Conservation (phyloP, 2,113 vertebrate species). For the Azemiops feae region DNA sequence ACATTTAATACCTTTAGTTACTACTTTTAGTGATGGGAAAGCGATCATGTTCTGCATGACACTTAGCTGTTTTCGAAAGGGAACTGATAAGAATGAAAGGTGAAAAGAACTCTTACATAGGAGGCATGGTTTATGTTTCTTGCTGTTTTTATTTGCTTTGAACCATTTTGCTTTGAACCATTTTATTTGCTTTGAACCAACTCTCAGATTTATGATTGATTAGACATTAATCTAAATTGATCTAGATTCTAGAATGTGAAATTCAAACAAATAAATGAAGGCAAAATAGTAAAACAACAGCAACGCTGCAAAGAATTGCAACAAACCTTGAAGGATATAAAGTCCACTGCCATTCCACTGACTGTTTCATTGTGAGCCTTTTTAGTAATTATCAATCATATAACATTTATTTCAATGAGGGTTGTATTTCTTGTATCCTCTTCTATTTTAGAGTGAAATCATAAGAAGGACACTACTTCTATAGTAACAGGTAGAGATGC, state of each 20-base stretch:
- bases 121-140: rapidly evolving
- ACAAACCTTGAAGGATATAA: neutral
- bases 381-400: constrained; percentile 5
- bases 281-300: neutral
- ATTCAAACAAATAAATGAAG: neutral
- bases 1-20: constrained; percentile 48
- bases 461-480: neutral
- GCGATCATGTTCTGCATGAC: neutral
- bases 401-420: neutral
- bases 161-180: neutral
- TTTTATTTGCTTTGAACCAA: neutral
- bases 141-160: neutral
- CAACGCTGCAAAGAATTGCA: neutral
- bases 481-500: neutral
- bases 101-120: neutral
- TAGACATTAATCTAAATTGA: neutral
- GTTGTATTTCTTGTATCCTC: constrained; percentile 8
- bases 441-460: constrained; percentile 13
- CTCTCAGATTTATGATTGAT: neutral
- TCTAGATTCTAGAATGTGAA: neutral
- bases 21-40: constrained; percentile 53
- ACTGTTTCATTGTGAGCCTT: neutral
- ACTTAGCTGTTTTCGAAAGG: neutral
- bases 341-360: neutral
- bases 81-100: neutral